Evolutionary conservation across 2,888 invertebrate genomes (phyloP).

Genomic region (Euspilapteryx auroguttella): DNA sequence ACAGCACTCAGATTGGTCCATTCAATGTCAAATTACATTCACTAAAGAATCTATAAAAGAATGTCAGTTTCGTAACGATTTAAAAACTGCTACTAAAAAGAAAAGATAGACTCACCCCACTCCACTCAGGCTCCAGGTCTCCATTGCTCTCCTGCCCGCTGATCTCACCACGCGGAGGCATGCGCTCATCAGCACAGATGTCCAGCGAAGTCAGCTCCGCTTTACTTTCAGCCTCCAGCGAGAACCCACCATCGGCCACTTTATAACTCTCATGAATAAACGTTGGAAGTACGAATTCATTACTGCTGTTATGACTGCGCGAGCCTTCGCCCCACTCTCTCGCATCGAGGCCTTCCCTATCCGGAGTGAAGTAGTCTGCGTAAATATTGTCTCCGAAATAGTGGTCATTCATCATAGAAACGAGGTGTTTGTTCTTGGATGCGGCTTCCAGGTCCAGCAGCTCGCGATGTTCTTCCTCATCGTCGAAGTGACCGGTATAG

Average conservation of each 20-base stretch:
- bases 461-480: conserved; percentile 39
- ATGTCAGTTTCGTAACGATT: too few species aligned
- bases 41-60: too few species aligned
- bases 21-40: too few species aligned
- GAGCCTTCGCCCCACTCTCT: conserved; percentile 47
- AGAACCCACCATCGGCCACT: conserved; percentile 37
- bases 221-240: too few species aligned
- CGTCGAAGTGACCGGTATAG: conserved; percentile 34
- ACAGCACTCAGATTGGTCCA: too few species aligned
- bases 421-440: conserved; percentile 46
- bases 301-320: conserved; percentile 32
- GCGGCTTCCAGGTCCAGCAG: conserved; percentile 37
- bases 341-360: too few species aligned
- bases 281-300: conserved; percentile 46
- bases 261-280: conserved; percentile 52
- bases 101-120: conserved; percentile 57
- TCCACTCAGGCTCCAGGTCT: conserved; percentile 77
- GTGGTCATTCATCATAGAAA: conserved; percentile 49
- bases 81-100: conserved; percentile 3
- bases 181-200: conserved; percentile 82
- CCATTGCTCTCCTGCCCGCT: conserved; percentile 87
- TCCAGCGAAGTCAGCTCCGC: conserved; percentile 65
- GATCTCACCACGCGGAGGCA: conserved; percentile 85
- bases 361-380: conserved; percentile 47
- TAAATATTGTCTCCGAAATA: conserved; percentile 53